Evolutionary conservation across 2,113 vertebrate species (phyloP), one percentile per base, ranked within the genome.

Genomic region (Ranitomeya variabilis): DNA sequence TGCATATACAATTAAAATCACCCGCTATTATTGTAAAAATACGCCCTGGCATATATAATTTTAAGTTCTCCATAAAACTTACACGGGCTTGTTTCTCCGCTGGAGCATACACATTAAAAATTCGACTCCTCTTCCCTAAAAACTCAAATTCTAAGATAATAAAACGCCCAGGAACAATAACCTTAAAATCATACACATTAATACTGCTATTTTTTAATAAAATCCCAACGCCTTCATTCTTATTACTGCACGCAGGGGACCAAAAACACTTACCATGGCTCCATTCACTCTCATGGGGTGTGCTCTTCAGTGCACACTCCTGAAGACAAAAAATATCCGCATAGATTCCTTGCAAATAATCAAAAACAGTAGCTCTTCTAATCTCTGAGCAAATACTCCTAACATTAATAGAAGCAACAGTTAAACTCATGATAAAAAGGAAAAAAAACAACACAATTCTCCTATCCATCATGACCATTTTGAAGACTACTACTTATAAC

Each of bases 121-220:
- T 13, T 2, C 55, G 2, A 1, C 59, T 2, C 0, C n/a, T 59
- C 37, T 13, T 6, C 0, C 54, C 54, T 1, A 5, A 1, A 23
- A 15, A 59, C 4, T 26, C 23, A 15, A 80, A 1, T 0, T 59
- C 23, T 55, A n/a, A 54, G 0, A 55, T 26, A 10, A 80, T 7
- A 57, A 54, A 57, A 6, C 54, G 23, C 12, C 78, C 78, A 16
- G 15, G 23, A 13, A 55, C 54, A 1, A 80, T 15, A 6, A 80
- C 13, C 3, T 23, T 11, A 6, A 59, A 23, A 13, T 7, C 13
- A 3, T 3, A 9, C 3, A 57, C 15, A 0, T 2, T 26, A 13
- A 57, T 3, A 26, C 15, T 19, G 3, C 13, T 57, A 59, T 59
- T 23, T 14, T 60, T n/a, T 19, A 80, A 1, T 12, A 59, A 26